Percentiles rank a stretch among this genome's conserved stretches.
Conservation (phyloP, 1,140 invertebrate species). For the Philopotamus ludificatus region DNA sequence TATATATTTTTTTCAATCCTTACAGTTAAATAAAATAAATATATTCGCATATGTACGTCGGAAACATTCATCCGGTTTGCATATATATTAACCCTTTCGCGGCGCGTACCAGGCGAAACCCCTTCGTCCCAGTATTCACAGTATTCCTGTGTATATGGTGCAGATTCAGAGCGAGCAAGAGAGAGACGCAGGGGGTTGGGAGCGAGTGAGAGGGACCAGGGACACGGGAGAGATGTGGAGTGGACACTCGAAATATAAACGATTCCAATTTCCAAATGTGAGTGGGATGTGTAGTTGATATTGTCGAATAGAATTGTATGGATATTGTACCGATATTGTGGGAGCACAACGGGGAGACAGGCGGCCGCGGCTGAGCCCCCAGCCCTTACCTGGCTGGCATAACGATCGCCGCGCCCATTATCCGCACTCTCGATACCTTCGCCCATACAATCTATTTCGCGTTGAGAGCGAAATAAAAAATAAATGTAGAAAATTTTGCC, state of each 20-base stretch:
- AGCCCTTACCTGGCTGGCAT: slow-evolving; percentile 9
- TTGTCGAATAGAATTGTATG: slow-evolving; percentile 33
- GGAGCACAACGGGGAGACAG: slow-evolving; percentile 28
- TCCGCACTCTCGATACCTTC: slow-evolving; percentile 17
- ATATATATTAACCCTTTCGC: slow-evolving; percentile 19
- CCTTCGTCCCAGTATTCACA: slow-evolving; percentile 24
- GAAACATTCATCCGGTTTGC: neutral
- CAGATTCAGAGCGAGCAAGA: slow-evolving; percentile 32
- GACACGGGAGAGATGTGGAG: slow-evolving; percentile 29
- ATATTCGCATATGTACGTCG: neutral
- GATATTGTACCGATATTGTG: slow-evolving; percentile 42
- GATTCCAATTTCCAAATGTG: slow-evolving; percentile 41
- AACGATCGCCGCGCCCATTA: slow-evolving; percentile 15
- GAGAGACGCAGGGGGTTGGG: slow-evolving; percentile 3
- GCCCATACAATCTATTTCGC: slow-evolving; percentile 2
- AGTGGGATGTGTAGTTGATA: slow-evolving; percentile 41
- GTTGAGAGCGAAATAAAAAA: slow-evolving; percentile 15
- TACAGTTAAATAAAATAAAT: neutral
- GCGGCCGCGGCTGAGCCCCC: neutral
- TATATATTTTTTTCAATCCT: too few relatives aligned
- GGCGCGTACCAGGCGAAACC: slow-evolving; percentile 13
- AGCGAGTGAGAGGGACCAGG: too few relatives aligned
- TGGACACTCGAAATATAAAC: slow-evolving; percentile 41
- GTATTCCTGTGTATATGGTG: slow-evolving; percentile 19
- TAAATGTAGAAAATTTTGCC: too few relatives aligned